Evolutionary conservation across 1,140 invertebrate species (phyloP).

Genomic region (Drosophila busckii): DNA sequence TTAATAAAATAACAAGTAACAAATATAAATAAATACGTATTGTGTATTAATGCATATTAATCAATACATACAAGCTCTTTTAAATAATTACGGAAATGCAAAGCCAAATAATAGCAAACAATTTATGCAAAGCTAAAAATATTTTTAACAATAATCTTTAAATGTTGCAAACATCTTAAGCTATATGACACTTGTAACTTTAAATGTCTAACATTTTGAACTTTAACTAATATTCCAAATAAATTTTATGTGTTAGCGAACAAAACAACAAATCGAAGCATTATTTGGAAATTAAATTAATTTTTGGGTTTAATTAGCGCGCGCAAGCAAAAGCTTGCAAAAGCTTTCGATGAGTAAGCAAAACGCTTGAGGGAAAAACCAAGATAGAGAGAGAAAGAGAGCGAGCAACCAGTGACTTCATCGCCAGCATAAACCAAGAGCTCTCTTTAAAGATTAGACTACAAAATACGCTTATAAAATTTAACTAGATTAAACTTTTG

Average conservation of each 20-base stretch:
- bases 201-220: constrained; percentile 69
- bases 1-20: constrained; percentile 19
- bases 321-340: constrained; percentile 16
- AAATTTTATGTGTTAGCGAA: constrained; percentile 62
- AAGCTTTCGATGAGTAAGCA: constrained; percentile 12
- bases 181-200: constrained; percentile 60
- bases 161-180: constrained; percentile 45
- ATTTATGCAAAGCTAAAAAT: constrained; percentile 68
- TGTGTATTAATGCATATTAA: constrained; percentile 23
- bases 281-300: constrained; percentile 7
- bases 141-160: constrained; percentile 49
- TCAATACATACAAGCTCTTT: constrained; percentile 20
- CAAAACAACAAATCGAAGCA: not conserved
- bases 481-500: too few relatives aligned
- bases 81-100: constrained; percentile 13
- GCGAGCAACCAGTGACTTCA: constrained; percentile 16
- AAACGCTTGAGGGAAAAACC: constrained; percentile 17
- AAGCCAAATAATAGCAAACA: constrained; percentile 16
- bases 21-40: constrained; percentile 19
- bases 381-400: too few relatives aligned
- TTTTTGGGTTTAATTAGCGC: too few relatives aligned
- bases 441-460: too few relatives aligned
- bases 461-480: too few relatives aligned
- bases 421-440: constrained; percentile 19
- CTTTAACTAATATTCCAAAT: constrained; percentile 65